phyloP scores from a whole-genome alignment of 1,140 invertebrate genomes.

The Lordiphosa clarofinis region DNA sequence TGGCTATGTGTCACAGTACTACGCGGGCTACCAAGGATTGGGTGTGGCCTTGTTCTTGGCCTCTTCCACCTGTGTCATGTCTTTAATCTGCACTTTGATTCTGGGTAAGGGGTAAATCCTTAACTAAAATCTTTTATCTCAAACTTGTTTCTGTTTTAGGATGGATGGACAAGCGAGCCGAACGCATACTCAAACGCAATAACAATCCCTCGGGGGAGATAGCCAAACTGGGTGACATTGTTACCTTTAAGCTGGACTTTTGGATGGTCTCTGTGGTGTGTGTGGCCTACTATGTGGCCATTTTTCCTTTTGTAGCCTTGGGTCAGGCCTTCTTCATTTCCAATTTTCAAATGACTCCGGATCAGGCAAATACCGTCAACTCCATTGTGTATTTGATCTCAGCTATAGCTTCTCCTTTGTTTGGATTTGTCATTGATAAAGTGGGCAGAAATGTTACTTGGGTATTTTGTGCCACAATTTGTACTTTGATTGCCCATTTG shows the following conservation, averaged over 20 bases:
- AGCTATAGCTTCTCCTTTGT: slow-evolving; percentile 92
- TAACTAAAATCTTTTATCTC: not conserved
- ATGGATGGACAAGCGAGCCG: slow-evolving; percentile 92
- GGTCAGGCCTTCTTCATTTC: slow-evolving; percentile 96
- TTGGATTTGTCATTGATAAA: slow-evolving; percentile 95
- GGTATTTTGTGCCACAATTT: slow-evolving; percentile 89
- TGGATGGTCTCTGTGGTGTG: slow-evolving; percentile 95
- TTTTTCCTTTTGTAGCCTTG: slow-evolving; percentile 97
- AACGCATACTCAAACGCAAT: slow-evolving; percentile 87
- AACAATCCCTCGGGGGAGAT: slow-evolving; percentile 84
- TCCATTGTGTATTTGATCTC: slow-evolving; percentile 96
- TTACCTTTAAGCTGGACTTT: slow-evolving; percentile 90
- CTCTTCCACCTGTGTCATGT: slow-evolving; percentile 88
- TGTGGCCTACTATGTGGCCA: slow-evolving; percentile 96
- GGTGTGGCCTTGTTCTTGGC: slow-evolving; percentile 92
- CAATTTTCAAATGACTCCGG: slow-evolving; percentile 88
- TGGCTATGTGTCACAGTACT: slow-evolving; percentile 85
- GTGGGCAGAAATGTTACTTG: slow-evolving; percentile 94
- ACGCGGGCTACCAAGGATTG: slow-evolving; percentile 86
- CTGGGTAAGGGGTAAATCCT: slow-evolving; percentile 79
- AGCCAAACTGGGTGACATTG: slow-evolving; percentile 90
- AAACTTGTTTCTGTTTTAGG: slow-evolving; percentile 51
- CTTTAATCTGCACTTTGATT: slow-evolving; percentile 89
- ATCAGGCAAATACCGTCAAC: slow-evolving; percentile 90
- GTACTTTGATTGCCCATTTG: slow-evolving; percentile 89